A percentile compares a stretch with the other conserved stretches of the same genome.
phyloP scores from a whole-genome alignment of 64 coral and sea anemone species.

The Platygyra sinensis region DNA sequence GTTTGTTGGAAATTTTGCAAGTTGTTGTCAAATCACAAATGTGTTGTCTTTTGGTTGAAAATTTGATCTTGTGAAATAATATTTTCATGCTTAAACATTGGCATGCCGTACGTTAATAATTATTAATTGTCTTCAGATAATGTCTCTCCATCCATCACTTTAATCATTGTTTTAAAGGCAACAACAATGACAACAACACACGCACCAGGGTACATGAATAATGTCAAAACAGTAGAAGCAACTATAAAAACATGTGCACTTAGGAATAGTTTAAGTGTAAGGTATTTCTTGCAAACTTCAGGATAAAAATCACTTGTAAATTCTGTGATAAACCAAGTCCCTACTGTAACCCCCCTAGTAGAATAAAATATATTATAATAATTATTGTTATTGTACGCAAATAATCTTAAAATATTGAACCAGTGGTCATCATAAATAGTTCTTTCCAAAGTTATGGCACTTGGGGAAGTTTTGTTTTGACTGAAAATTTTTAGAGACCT shows the following conservation, averaged over 20 bases:
- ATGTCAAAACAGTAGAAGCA: background rate
- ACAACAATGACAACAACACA: too few species aligned
- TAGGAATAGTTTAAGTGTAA: background rate
- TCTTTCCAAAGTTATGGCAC: background rate
- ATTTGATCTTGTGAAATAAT: background rate
- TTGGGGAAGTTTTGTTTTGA: background rate
- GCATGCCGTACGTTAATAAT: too few species aligned
- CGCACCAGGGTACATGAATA: background rate
- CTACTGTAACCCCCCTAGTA: background rate
- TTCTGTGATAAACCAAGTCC: background rate
- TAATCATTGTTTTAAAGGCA: too few species aligned
- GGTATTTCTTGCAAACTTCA: background rate
- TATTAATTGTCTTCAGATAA: too few species aligned
- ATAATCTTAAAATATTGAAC: constrained; percentile 38
- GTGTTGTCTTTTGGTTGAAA: background rate
- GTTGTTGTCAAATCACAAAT: background rate
- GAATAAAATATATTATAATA: background rate
- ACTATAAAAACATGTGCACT: background rate
- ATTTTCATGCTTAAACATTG: background rate
- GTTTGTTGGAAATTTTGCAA: background rate
- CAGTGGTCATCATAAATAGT: constrained; percentile 29
- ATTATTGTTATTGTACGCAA: background rate
- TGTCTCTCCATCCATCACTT: too few species aligned
- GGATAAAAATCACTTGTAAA: background rate
- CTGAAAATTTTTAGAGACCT: background rate